Conservation (phyloP, 1,140 invertebrate genomes). For the Himalopsyche phryganea region DNA sequence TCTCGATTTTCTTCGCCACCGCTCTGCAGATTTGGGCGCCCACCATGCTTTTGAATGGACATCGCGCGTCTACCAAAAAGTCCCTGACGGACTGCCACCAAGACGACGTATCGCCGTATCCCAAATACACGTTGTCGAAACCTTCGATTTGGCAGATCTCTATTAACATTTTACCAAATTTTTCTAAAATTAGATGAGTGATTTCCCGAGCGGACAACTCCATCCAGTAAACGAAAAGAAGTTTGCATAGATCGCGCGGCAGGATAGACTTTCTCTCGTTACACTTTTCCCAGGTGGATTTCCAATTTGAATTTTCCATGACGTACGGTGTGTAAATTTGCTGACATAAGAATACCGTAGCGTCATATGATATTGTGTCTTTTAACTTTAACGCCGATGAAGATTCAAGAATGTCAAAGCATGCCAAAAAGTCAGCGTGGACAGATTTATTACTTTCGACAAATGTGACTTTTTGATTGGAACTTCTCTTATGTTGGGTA, state of each 20-base stretch:
- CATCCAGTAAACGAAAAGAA: slow-evolving; percentile 66
- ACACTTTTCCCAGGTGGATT: slow-evolving; percentile 50
- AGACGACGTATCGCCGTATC: slow-evolving; percentile 63
- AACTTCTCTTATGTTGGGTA: slow-evolving; percentile 31
- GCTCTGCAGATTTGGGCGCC: slow-evolving; percentile 73
- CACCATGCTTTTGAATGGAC: slow-evolving; percentile 68
- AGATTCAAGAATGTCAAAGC: slow-evolving; percentile 55
- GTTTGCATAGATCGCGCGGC: slow-evolving; percentile 58
- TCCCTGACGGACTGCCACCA: slow-evolving; percentile 76
- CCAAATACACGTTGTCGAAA: slow-evolving; percentile 42
- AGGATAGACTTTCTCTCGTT: slow-evolving; percentile 55
- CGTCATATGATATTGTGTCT: slow-evolving; percentile 40
- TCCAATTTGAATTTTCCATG: slow-evolving; percentile 46
- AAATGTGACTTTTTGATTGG: slow-evolving; percentile 39
- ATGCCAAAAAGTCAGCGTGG: slow-evolving; percentile 49
- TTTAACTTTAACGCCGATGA: slow-evolving; percentile 42
- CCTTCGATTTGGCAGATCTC: slow-evolving; percentile 45
- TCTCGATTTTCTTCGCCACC: slow-evolving; percentile 55
- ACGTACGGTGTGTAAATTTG: slow-evolving; percentile 62
- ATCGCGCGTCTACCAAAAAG: slow-evolving; percentile 64
- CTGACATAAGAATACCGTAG: slow-evolving; percentile 51
- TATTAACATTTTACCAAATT: slow-evolving; percentile 47
- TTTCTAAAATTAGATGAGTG: slow-evolving; percentile 51
- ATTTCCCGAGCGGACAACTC: slow-evolving; percentile 52
- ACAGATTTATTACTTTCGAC: slow-evolving; percentile 32